Evolutionary conservation across 2,888 invertebrate species (phyloP), one percentile per base, ranked within the genome.

Genomic region (Anoplius nigerrimus): DNA sequence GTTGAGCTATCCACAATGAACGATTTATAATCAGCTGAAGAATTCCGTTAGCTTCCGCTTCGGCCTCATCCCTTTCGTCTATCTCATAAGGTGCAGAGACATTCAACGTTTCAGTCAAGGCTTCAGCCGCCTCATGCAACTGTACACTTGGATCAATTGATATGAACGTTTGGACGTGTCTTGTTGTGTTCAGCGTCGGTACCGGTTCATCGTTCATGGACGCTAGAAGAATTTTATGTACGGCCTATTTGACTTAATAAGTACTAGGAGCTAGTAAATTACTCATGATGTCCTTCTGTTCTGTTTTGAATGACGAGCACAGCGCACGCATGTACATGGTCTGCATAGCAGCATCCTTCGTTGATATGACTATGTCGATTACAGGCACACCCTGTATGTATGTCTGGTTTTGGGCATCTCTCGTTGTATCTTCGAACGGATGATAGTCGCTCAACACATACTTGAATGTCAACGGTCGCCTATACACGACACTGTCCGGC

Each of bases 311-410:
- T 4, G 75, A 63, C 0, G 72, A 74, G 34, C 64, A 74, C 6
- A 71, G 72, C 6, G 63, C 51, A n/a, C 77, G 76, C 73, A 80
- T 81, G n/a, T 81, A 84, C 53, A 83, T 69, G 0, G 84, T 84
- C 59, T 84, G 84, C 8, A 74, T 77, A 1, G 78, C 79, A 66
- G 81, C 79, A 21, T 84, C 79, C 11, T 51, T 64, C 22, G 74
- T 73, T 51, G 69, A 60, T 0, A 69, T 21, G 2, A 79, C 77
- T 55, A 83, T 75, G 0, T 69, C 58, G n/a, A 84, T 79, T 11
- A 57, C 68, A 0, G 81, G 72, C 22, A 79, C 63, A 27, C 84
- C 83, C 42, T 79, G 80, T 16, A 84, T 57, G 48, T 76, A 82
- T 0, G 84, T 84, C 57, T 84, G 84, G 56, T 59, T 78, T 57